Base-by-base conservation (phyloP, 2,797 vertebrate genomes). In the Margarornis squamiger region DNA sequence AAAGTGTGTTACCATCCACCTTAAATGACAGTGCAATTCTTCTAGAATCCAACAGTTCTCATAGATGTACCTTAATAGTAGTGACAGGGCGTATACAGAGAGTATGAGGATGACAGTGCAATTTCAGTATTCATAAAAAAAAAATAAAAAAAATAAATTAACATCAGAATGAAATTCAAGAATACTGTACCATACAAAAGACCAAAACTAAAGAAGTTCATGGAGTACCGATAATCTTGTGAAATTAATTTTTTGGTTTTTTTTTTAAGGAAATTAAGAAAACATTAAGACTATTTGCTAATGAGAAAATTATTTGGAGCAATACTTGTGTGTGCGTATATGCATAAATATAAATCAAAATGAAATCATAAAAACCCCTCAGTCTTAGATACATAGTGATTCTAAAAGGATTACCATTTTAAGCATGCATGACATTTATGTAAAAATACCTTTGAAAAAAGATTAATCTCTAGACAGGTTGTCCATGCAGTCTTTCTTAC, bases 391-490 rank as follows among this genome's bases (percentile, higher is more conserved):
- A 63, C 14, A 63, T 3, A 86, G 22, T 1, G 1, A 38, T 86
- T 89, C 77, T 87, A 48, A 93, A 97, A 89, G 21, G 29, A 91
- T 70, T 84, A 36, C 12, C 8, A 80, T 96, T 83, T 22, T 24
- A 59, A 92, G 45, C 7, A 52, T 87, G 48, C 57, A 26, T 89
- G 41, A 29, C 29, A 75, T 79, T 85, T 68, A 83, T 0, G 6
- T 51, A 70, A 54, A 93, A 91, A 67, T 68, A 92, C 0, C 0
- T 88, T 63, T 96, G 74, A 66, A 55, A 55, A 94, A 93, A 90
- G 9, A 62, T 86, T 94, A 85, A 77, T 92, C 83, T 92, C 76
- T 77, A 78, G 58, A 86, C 54, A 93, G 76, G 86, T 52, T 93
- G 38, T 71, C 38, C 15, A 61, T 54, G 76, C 23, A 15, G 2